Percentiles rank a stretch among this genome's conserved stretches.
phyloP scores from a whole-genome alignment of 2,113 vertebrate genomes.

The Osmerus mordax region DNA sequence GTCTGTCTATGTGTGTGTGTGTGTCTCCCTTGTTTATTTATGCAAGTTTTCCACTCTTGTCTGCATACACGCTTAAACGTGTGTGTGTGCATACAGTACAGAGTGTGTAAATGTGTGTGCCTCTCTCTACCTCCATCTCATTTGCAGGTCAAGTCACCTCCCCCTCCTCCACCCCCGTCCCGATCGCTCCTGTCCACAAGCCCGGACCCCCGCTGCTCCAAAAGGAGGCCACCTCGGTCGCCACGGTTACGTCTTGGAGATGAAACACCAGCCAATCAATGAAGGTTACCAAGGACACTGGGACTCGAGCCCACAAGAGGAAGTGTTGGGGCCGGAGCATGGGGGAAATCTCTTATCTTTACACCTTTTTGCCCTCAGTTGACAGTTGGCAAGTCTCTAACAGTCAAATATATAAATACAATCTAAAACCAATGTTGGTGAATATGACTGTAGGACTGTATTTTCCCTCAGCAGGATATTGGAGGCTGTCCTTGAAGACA shows the following conservation, averaged over 20 bases:
- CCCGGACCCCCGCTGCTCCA: background rate
- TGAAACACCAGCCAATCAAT: slow-evolving; percentile 21
- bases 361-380: background rate
- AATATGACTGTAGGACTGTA: background rate
- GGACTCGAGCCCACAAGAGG: background rate
- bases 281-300: slow-evolving; percentile 15
- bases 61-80: background rate
- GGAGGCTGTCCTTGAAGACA: no score
- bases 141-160: slow-evolving; percentile 12
- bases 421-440: no score
- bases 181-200: background rate
- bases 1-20: no score
- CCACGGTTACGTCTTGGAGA: slow-evolving; percentile 12
- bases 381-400: background rate
- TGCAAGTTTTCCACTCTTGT: background rate
- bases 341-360: background rate
- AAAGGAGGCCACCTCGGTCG: slow-evolving; percentile 7
- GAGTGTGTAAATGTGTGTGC: slow-evolving; percentile 10
- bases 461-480: no score
- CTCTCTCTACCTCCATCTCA: slow-evolving; percentile 4
- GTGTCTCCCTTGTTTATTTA: background rate
- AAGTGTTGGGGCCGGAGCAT: background rate
- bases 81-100: background rate
- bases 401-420: no score
- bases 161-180: background rate